phyloP scores from a whole-genome alignment of 2,888 invertebrate genomes.

The Metallyticus violacea region DNA sequence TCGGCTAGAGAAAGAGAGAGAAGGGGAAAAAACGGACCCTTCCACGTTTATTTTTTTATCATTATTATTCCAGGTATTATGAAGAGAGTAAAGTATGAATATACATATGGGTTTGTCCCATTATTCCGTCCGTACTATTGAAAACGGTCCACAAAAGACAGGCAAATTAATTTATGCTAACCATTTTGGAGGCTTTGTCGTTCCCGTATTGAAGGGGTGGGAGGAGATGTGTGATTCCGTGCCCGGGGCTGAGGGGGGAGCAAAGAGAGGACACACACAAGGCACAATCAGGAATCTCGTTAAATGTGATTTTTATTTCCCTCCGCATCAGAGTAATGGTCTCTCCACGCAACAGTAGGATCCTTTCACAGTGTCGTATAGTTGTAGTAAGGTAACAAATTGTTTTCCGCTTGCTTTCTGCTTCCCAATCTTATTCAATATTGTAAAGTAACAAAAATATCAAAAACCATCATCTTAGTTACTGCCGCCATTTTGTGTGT shows the following conservation, averaged over 20 bases:
- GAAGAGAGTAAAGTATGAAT: slow-evolving; percentile 27
- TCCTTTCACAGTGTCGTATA: background rate
- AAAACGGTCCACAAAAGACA: slow-evolving; percentile 34
- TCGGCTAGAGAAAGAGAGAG: background rate
- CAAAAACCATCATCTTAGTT: background rate
- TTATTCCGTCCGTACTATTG: slow-evolving; percentile 28
- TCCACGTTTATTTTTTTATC: background rate
- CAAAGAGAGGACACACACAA: background rate
- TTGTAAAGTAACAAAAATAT: background rate
- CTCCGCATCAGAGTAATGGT: slow-evolving; percentile 10
- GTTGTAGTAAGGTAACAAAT: background rate
- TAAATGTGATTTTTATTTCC: slow-evolving; percentile 32
- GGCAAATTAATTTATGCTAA: slow-evolving; percentile 36
- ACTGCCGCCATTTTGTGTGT: too few species aligned
- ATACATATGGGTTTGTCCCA: slow-evolving; percentile 32
- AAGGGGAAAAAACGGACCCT: background rate
- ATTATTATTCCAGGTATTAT: background rate
- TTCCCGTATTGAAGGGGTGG: background rate
- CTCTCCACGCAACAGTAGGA: background rate
- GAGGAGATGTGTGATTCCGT: slow-evolving; percentile 24
- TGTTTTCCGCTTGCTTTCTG: background rate
- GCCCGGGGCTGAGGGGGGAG: slow-evolving; percentile 21
- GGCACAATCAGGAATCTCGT: slow-evolving; percentile 33
- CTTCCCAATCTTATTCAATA: background rate
- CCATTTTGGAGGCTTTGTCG: slow-evolving; percentile 33